Percentiles rank a stretch among this genome's conserved stretches.
These are phyloP conservation scores for Pleuronectes platessa DNA, from an alignment of 2,113 vertebrate genomes.

Conservation along the genomic window DNA sequence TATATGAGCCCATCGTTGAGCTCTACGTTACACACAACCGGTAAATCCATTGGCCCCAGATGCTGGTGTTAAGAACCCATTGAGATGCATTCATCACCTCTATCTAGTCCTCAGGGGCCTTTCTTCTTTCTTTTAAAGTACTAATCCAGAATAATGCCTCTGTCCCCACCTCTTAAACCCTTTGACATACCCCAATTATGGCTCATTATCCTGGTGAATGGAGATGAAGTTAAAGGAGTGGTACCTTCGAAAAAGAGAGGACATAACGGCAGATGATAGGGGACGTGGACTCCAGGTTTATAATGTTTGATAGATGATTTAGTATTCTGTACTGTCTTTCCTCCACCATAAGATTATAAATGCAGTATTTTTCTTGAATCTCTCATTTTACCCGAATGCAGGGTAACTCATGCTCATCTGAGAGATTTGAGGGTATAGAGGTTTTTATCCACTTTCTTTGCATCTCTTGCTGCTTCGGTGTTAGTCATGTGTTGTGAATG, in stretches of 20 bases:
- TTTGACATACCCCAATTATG: slow-evolving; percentile 75
- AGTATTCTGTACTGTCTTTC: slow-evolving; percentile 44
- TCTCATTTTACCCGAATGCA: neutral
- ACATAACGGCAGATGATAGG: slow-evolving; percentile 64
- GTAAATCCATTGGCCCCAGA: slow-evolving; percentile 26
- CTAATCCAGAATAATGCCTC: slow-evolving; percentile 70
- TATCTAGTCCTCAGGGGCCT: slow-evolving; percentile 56
- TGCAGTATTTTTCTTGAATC: neutral
- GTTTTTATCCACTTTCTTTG: slow-evolving; percentile 49
- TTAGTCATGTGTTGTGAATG: slow-evolving; percentile 51
- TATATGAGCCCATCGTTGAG: no score
- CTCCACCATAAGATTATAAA: slow-evolving; percentile 21
- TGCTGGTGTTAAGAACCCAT: slow-evolving; percentile 65
- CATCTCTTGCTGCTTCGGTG: slow-evolving; percentile 7
- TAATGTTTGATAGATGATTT: slow-evolving; percentile 47
- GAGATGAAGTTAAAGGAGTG: slow-evolving; percentile 67
- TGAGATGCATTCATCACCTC: slow-evolving; percentile 64
- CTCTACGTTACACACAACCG: no score
- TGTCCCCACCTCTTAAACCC: slow-evolving; percentile 56
- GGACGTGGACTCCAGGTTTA: slow-evolving; percentile 49
- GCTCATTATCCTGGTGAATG: slow-evolving; percentile 70
- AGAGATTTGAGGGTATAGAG: neutral
- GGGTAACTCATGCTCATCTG: neutral
- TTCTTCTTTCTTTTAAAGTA: slow-evolving; percentile 59
- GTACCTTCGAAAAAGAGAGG: slow-evolving; percentile 54